A percentile compares a stretch with the other conserved stretches of the same genome.
Conservation (phyloP, 2,113 vertebrate genomes). For the Talpa occidentalis region DNA sequence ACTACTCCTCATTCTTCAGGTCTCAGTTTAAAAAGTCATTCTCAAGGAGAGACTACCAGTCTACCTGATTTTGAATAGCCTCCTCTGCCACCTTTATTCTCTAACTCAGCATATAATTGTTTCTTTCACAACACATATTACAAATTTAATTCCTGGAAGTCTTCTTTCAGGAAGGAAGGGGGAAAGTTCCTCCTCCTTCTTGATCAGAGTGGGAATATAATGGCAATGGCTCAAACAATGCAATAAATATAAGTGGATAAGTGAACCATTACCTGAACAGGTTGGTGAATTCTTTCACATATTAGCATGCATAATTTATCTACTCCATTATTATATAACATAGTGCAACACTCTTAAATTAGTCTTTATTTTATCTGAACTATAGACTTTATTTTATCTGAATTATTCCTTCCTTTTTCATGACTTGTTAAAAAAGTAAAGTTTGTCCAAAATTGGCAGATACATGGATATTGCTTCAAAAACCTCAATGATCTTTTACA, state of each 20-base stretch:
- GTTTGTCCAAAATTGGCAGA: slow-evolving; percentile 32
- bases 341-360: background rate
- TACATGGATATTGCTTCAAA: slow-evolving; percentile 42
- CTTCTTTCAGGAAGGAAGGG: background rate
- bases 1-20: background rate
- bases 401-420: slow-evolving; percentile 21
- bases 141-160: background rate
- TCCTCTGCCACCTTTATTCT: background rate
- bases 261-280: slow-evolving; percentile 27
- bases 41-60: background rate
- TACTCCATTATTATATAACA: background rate
- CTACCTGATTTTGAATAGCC: background rate
- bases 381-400: background rate
- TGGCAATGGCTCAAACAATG: slow-evolving; percentile 10
- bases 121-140: background rate
- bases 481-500: background rate
- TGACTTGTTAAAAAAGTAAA: slow-evolving; percentile 29
- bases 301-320: slow-evolving; percentile 26
- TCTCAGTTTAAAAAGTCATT: slow-evolving; percentile 2
- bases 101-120: background rate
- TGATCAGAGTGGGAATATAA: slow-evolving; percentile 35
- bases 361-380: slow-evolving; percentile 38
- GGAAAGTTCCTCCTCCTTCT: background rate
- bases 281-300: slow-evolving; percentile 47
- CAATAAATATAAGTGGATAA: background rate